Base-by-base conservation (phyloP, 2,113 vertebrate species). In the Eublepharis macularius region DNA sequence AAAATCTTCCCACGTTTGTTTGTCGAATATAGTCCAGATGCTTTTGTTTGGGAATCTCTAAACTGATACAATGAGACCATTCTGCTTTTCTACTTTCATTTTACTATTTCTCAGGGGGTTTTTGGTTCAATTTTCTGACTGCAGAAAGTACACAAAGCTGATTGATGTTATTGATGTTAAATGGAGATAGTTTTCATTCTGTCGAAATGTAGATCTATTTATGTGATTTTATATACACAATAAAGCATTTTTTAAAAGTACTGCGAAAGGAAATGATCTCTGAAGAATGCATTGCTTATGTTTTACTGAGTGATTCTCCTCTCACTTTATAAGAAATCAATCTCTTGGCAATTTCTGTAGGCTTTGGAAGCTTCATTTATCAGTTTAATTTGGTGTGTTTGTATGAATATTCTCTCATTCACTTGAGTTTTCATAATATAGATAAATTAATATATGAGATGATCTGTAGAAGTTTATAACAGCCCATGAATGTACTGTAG, bases 371-470 rank as follows among this genome's bases (percentile, higher is more conserved):
- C 14, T 43, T 81, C 8, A 6, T 21, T 9, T 19, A 14, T 36
- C 32, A 0, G 65, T 4, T 63, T 41, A 43, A 2, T 13, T 24
- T 39, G 2, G 0, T 60, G 0, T 47, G 65, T 19, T 32, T 3
- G 6, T 6, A 51, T 57, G 0, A 13, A 49, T 13, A 39, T 57
- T 3, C 0, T 0, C 0, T 82, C 6, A 73, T 24, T 70, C 11
- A 54, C 41, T 26, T 17, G 24, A 54, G 1, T 17, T 49, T 13
- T 80, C 60, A 1, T 45, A 26, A n/a, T 0, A 4, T 1, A 1
- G 2, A n/a, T 39, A 17, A 34, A 17, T 43, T 36, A 80, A 81
- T 47, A 29, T 49, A 24, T 63, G 17, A 60, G 60, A 21, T 79
- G 8, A 13, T 69, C 1, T 26, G 24, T 1, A 32, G 76, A 47